phyloP scores from a whole-genome alignment of 1,140 invertebrate species.

The Ooceraea biroi region DNA sequence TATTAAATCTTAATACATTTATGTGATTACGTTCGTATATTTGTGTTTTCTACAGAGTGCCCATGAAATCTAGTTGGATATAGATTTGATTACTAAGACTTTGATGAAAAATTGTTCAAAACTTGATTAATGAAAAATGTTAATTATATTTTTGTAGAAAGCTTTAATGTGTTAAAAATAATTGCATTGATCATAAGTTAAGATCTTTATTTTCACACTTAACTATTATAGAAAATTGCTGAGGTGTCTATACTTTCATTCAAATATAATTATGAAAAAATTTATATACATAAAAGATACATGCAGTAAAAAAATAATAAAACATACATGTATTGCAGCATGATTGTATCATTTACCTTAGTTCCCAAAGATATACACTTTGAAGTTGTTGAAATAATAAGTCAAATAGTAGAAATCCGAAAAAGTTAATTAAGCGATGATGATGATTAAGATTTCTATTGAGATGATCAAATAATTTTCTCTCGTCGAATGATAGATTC shows the following conservation, averaged over 20 bases:
- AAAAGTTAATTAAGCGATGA: background rate
- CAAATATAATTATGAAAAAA: background rate
- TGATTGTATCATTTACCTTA: background rate
- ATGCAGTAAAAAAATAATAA: background rate
- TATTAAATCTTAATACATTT: background rate
- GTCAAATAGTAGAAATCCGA: background rate
- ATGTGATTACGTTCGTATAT: too few species aligned
- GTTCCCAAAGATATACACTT: background rate
- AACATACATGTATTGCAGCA: background rate
- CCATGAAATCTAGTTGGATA: too few species aligned
- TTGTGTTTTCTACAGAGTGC: too few species aligned
- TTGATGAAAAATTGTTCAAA: too few species aligned
- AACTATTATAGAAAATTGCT: too few species aligned
- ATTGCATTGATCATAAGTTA: too few species aligned
- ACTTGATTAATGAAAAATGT: too few species aligned
- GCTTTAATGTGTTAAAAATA: too few species aligned
- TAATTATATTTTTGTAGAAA: too few species aligned
- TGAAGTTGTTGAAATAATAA: background rate
- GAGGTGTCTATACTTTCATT: background rate
- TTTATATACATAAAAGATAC: background rate
- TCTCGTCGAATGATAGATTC: background rate
- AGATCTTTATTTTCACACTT: too few species aligned
- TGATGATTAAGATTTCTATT: background rate
- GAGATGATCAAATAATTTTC: background rate
- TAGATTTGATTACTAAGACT: too few species aligned